Base-by-base conservation (phyloP, 1,140 invertebrate genomes). In the Acromyrmex charruanus region DNA sequence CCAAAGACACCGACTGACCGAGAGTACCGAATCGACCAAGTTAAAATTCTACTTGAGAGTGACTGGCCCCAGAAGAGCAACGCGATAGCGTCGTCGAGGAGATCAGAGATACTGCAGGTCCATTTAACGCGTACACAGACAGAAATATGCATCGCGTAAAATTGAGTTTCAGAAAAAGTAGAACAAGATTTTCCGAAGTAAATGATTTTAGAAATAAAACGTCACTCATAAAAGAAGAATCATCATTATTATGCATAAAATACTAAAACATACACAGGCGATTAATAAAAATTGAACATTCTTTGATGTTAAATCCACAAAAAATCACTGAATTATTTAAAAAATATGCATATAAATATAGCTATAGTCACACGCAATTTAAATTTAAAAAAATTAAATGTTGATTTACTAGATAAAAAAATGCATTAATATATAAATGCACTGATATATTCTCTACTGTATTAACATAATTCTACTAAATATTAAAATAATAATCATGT, bases 31-130 rank as follows among this genome's bases (percentile, higher is more conserved):
- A 89, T 89, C 90, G 85, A 71, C 31, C 75, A 74, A 77, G 75
- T 91, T 91, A 89, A 91, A 91, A 91, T 91, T 91, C 90, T 91
- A 61, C 80, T 74, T 53, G 90, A 55, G 85, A 89, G 87, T 87
- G 87, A 90, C 79, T 89, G 90, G 90, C 49, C 87, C 71, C 89
- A 82, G 75, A 72, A 85, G 39, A 66, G 82, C 28, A 28, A 71
- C 66, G 79, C 77, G 87, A 90, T 88, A 91, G 85, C 80, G 72
- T 90, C 69, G 84, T 87, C 51, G 84, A 75, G 86, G 89, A 90
- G 90, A 91, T 85, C 79, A 18, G n/a, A 31, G 44, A 80, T 79
- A 88, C 53, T 58, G 84, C 85, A 81, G 21, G 71, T 72, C 80
- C 35, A 74, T 89, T 84, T 39, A 86, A 63, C 21, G 35, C n/a